phyloP scores from a whole-genome alignment of 2,888 invertebrate genomes.

The Caenorhabditis parvicauda region DNA sequence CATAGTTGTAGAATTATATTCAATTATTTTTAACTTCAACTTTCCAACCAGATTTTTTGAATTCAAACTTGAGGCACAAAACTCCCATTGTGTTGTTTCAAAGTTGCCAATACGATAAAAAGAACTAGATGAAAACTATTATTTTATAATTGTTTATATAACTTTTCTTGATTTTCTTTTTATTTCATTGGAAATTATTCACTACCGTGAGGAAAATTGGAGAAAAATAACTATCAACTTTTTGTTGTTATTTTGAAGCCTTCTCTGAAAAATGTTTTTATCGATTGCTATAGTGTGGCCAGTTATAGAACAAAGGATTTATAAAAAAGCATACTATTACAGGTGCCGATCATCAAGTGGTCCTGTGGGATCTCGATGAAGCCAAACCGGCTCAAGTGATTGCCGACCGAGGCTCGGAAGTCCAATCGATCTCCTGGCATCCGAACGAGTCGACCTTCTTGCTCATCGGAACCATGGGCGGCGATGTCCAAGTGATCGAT shows the following conservation, averaged over 20 bases:
- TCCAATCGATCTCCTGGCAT: constrained; percentile 80
- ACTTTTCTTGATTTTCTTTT: not conserved
- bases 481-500: constrained; percentile 63
- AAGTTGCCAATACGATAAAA: not conserved
- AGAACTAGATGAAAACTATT: not conserved
- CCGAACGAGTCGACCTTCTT: constrained; percentile 79
- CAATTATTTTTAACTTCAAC: no score
- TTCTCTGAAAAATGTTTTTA: no score
- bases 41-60: no score
- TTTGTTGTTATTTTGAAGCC: not conserved
- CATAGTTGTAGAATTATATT: no score
- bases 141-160: not conserved
- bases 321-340: no score
- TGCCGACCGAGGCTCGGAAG: constrained; percentile 27
- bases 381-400: constrained; percentile 71
- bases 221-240: constrained; percentile 1
- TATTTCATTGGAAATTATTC: not conserved
- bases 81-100: not conserved
- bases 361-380: constrained; percentile 87
- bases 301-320: not conserved
- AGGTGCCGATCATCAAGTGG: constrained; percentile 77
- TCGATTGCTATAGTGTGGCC: no score
- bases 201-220: not conserved
- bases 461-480: constrained; percentile 80
- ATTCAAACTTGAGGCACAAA: no score